These are phyloP conservation scores for Montipora cactus DNA, from an alignment of 64 coral and sea anemone species.

Conservation along the genomic window DNA sequence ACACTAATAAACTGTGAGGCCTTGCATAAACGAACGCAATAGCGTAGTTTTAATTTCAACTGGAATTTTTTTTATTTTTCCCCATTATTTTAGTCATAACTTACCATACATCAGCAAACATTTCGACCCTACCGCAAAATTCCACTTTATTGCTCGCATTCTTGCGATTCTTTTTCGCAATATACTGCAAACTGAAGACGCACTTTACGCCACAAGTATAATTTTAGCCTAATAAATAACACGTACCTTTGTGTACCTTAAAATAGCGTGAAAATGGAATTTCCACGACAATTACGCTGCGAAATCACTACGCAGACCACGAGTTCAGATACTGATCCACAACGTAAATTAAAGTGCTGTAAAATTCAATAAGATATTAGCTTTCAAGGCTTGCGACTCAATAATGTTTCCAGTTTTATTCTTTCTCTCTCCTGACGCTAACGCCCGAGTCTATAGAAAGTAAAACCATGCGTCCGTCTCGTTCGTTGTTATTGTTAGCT, in stretches of 20 bases:
- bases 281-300: slow-evolving; percentile 4
- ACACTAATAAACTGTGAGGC: neutral
- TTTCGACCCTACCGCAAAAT: neutral
- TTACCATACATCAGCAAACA: neutral
- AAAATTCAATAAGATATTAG: neutral
- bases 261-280: slow-evolving; percentile 38
- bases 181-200: neutral
- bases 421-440: neutral
- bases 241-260: neutral
- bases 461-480: too few species aligned
- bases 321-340: neutral
- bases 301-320: neutral
- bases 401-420: neutral
- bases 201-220: slow-evolving; percentile 12
- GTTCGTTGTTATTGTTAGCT: neutral
- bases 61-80: neutral
- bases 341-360: slow-evolving; percentile 2
- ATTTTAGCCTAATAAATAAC: neutral
- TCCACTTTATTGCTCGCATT: neutral
- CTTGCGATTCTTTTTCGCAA: slow-evolving; percentile 1
- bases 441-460: too few species aligned
- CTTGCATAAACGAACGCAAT: neutral
- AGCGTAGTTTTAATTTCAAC: neutral
- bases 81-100: neutral
- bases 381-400: neutral